Evolutionary conservation across 2,113 vertebrate genomes (phyloP).

Genomic region (Xiphophorus hellerii): DNA sequence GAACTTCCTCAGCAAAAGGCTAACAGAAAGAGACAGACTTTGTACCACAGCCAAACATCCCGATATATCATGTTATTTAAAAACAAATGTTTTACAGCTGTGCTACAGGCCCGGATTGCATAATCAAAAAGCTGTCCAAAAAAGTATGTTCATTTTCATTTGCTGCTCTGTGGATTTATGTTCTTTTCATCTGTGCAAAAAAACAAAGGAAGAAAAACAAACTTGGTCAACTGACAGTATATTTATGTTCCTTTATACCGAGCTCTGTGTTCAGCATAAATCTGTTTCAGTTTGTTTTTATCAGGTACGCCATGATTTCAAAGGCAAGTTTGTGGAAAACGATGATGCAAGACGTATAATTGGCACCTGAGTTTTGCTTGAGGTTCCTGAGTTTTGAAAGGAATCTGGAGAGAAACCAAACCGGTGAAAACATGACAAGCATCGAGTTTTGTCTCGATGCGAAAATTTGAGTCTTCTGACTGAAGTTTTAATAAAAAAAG

Average conservation of each 20-base stretch:
- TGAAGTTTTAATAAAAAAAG: neutral
- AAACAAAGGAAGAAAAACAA: neutral
- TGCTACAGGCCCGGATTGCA: neutral
- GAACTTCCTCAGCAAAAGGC: neutral
- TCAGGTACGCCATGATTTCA: neutral
- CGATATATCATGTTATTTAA: conserved; percentile 4
- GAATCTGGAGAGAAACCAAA: neutral
- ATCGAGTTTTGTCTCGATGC: no score
- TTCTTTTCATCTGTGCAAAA: neutral
- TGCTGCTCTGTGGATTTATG: neutral
- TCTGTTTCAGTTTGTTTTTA: neutral
- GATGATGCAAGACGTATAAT: neutral
- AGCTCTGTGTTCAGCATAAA: neutral
- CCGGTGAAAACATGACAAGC: neutral
- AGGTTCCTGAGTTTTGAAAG: neutral
- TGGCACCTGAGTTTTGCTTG: neutral
- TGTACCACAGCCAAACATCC: conserved; percentile 16
- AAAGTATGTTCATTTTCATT: neutral
- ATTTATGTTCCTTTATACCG: neutral
- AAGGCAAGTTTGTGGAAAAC: neutral
- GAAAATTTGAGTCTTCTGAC: no score
- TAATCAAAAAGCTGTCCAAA: neutral
- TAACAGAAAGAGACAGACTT: conserved; percentile 6
- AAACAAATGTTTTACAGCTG: neutral
- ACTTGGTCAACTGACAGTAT: neutral